Percentiles rank a stretch among this genome's conserved stretches.
These are phyloP conservation scores for Indicator indicator DNA, from an alignment of 2,113 vertebrate species.

Conservation along the genomic window DNA sequence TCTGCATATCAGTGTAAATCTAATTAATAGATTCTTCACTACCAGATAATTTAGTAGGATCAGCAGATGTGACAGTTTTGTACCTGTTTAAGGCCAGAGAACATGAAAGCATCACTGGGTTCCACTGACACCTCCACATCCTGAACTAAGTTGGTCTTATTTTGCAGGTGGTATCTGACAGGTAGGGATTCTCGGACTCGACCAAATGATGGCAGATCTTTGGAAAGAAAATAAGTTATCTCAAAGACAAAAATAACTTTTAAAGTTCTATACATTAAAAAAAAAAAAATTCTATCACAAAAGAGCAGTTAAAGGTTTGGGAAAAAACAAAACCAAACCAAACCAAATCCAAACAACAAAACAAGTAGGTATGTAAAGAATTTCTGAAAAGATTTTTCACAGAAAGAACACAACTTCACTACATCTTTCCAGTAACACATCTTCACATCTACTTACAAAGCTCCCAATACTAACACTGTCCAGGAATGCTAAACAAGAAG, in stretches of 20 bases:
- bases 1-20: not conserved
- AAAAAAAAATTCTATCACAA: not conserved
- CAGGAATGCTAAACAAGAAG: not conserved
- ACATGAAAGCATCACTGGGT: conserved; percentile 98
- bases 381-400: not conserved
- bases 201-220: conserved; percentile 93
- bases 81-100: conserved; percentile 99
- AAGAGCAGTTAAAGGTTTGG: not conserved
- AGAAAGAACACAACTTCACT: not conserved
- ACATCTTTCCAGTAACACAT: not conserved
- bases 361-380: not conserved
- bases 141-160: conserved; percentile 91
- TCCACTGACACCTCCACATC: conserved; percentile 95
- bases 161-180: conserved; percentile 91
- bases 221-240: not conserved
- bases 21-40: not conserved
- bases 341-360: not conserved
- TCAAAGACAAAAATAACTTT: not conserved
- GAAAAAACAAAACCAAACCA: not conserved
- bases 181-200: conserved; percentile 93
- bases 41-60: not conserved
- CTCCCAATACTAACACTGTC: not conserved
- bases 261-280: not conserved
- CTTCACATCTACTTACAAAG: not conserved
- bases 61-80: not conserved